Base-by-base conservation (phyloP, 2,888 invertebrate species). In the Drosophila prolongata region DNA sequence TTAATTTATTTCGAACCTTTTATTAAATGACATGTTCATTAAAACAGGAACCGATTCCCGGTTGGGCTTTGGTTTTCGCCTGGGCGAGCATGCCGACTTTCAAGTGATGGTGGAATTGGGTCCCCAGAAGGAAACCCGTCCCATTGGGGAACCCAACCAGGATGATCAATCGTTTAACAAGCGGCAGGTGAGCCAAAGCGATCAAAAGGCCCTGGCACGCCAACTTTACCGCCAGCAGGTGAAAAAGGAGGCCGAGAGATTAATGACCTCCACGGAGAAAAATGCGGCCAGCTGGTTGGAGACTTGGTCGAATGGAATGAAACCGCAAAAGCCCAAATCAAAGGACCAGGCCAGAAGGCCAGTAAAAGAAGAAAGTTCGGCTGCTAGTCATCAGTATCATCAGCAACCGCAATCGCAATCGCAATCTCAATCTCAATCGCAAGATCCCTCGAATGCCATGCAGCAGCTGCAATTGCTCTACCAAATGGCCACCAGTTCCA, bases 11-110 rank as follows among this genome's bases (percentile, higher is more conserved):
- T 16, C 1, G 13, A 35, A 16, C 1, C 16, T 35, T 34, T 34
- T 35, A 49, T 34, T 8, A 16, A n/a, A 27, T 34, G n/a, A 34
- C 3, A 47, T 16, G 6, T 24, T 19, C 1, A 11, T 35, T 0
- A 49, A 27, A 44, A 46, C 92, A 97, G 97, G 97, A 40, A 96
- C 96, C 5, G 97, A 97, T 89, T 96, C 96, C 0, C 93, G 96
- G 24, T 89, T 96, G 11, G 97, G 97, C 0, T 94, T 96, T 81
- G 97, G 97, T 0, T 97, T 96, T 89, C 94, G 96, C 1, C 93
- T 97, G 46, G 97, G 97, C 1, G 95, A 96, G 87, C 95, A 96
- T 91, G 96, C 96, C 0, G 97, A 97, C 91, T 95, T 96, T 87
- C 97, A 97, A 90, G 93, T 96, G 1, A 87, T 96, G 77, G 89